phyloP scores from a whole-genome alignment of 2,888 invertebrate species.

The Magallana nippona region DNA sequence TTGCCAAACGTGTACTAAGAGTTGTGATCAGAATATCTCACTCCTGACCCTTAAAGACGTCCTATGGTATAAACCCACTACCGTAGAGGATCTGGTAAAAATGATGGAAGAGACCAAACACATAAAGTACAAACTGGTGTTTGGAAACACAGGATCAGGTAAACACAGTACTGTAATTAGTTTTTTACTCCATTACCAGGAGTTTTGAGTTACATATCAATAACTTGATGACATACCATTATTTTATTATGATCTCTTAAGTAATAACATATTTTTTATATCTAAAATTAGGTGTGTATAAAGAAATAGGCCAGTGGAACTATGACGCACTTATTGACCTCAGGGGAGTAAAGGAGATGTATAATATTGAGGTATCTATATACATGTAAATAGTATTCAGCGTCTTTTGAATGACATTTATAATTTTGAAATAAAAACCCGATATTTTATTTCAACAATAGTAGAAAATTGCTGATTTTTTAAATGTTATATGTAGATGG shows the following conservation, averaged over 20 bases:
- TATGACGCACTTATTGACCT: conserved; percentile 85
- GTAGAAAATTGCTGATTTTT: too few relatives aligned
- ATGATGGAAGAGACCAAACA: conserved; percentile 59
- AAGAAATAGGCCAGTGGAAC: conserved; percentile 75
- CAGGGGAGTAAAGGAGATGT: conserved; percentile 83
- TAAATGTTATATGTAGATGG: too few relatives aligned
- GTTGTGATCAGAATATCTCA: conserved; percentile 57
- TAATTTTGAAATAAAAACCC: too few relatives aligned
- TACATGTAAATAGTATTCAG: too few relatives aligned
- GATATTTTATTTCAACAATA: too few relatives aligned
- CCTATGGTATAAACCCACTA: conserved; percentile 70
- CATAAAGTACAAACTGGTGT: conserved; percentile 82
- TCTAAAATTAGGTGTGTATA: conserved; percentile 71
- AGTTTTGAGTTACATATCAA: too few relatives aligned
- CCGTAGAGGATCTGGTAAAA: conserved; percentile 58
- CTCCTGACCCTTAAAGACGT: conserved; percentile 62
- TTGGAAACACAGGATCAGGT: conserved; percentile 89
- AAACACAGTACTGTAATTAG: too few relatives aligned
- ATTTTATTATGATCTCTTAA: too few relatives aligned
- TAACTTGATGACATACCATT: too few relatives aligned
- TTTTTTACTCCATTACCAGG: too few relatives aligned
- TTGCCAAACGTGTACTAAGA: conserved; percentile 66
- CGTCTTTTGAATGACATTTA: too few relatives aligned
- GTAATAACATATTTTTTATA: too few relatives aligned
- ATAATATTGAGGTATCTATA: conserved; percentile 59